phyloP scores from a whole-genome alignment of 2,888 invertebrate species.

The Acanthoscelides obtectus region DNA sequence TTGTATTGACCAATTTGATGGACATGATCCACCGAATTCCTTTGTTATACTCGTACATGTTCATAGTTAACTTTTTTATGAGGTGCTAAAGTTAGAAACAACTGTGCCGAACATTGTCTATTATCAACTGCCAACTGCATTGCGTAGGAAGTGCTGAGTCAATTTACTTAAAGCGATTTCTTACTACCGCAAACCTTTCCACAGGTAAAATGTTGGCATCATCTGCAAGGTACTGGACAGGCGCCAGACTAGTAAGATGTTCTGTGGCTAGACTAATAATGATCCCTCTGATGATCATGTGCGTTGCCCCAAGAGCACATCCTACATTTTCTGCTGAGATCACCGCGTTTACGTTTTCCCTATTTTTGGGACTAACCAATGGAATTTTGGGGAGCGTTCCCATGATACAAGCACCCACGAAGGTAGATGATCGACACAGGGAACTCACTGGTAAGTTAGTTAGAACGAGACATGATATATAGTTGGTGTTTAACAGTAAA shows the following conservation, averaged over 20 bases:
- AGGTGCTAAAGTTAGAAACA: too few relatives aligned
- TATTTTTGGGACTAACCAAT: slow-evolving; percentile 75
- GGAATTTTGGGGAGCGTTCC: slow-evolving; percentile 88
- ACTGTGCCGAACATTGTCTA: too few relatives aligned
- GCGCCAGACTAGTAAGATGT: slow-evolving; percentile 69
- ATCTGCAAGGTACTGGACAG: slow-evolving; percentile 79
- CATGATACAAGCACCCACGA: slow-evolving; percentile 86
- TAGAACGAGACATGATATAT: too few relatives aligned
- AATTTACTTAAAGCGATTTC: too few relatives aligned
- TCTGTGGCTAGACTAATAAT: slow-evolving; percentile 69
- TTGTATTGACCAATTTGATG: too few relatives aligned
- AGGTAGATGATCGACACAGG: slow-evolving; percentile 78
- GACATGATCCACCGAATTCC: too few relatives aligned
- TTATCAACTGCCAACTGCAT: too few relatives aligned
- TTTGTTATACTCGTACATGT: too few relatives aligned
- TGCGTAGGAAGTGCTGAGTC: too few relatives aligned
- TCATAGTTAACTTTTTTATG: too few relatives aligned
- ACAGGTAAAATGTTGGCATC: slow-evolving; percentile 65
- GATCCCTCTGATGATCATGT: slow-evolving; percentile 77
- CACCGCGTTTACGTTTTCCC: slow-evolving; percentile 62
- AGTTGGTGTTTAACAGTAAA: too few relatives aligned
- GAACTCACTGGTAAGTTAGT: slow-evolving; percentile 71
- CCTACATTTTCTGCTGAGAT: slow-evolving; percentile 69
- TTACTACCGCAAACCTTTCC: background rate
- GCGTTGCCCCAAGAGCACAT: slow-evolving; percentile 70